Conservation (phyloP, 1,140 invertebrate species). For the Prorops nasuta region DNA sequence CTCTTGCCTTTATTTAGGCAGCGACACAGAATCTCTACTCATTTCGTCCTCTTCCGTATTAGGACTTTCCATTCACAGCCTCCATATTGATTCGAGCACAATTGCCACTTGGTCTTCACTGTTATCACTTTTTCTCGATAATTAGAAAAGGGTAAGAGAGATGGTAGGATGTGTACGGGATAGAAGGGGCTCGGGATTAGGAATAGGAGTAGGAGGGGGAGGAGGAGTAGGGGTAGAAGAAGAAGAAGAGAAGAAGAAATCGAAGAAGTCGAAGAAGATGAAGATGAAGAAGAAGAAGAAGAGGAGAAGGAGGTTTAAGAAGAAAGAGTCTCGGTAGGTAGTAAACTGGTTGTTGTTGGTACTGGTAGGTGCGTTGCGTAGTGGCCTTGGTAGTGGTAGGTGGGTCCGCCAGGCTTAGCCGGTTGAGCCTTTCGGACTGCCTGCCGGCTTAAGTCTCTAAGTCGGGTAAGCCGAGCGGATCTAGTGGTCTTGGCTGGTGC, state of each 20-base stretch:
- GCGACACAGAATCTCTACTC: too few relatives aligned
- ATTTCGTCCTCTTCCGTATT: too few relatives aligned
- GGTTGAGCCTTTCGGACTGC: conserved; percentile 53
- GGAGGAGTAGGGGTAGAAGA: too few relatives aligned
- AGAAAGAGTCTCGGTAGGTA: conserved; percentile 25
- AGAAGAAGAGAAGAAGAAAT: conserved; percentile 4
- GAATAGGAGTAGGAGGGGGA: not conserved
- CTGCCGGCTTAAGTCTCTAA: conserved; percentile 54
- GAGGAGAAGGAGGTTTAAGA: conserved; percentile 26
- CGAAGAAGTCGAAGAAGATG: conserved; percentile 5
- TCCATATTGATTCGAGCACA: too few relatives aligned
- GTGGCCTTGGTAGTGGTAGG: conserved; percentile 31
- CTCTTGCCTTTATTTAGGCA: too few relatives aligned
- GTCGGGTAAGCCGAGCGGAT: conserved; percentile 51
- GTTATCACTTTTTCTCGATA: too few relatives aligned
- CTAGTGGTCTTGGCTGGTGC: conserved; percentile 49
- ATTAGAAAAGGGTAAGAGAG: too few relatives aligned
- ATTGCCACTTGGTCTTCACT: too few relatives aligned
- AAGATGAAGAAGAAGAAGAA: conserved; percentile 12
- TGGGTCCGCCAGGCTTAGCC: conserved; percentile 48
- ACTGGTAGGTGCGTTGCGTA: conserved; percentile 30
- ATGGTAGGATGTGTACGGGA: too few relatives aligned
- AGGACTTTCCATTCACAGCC: too few relatives aligned
- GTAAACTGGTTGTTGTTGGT: conserved; percentile 28
- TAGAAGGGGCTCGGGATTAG: too few relatives aligned